Percentiles rank a stretch among this genome's conserved stretches.
Conservation (phyloP, 1,140 invertebrate species). For the Mizuhopecten yessoensis region DNA sequence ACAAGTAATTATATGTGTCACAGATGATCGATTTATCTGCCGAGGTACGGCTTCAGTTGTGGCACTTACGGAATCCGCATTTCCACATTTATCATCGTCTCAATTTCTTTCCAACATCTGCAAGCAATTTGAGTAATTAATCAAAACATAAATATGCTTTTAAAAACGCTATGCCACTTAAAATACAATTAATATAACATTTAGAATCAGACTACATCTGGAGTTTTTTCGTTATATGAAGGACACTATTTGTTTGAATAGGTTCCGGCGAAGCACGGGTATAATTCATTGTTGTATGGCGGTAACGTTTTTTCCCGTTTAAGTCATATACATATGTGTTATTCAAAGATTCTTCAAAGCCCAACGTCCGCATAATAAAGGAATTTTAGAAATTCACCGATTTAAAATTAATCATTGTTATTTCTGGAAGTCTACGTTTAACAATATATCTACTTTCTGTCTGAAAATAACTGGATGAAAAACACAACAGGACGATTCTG, state of each 20-base stretch:
- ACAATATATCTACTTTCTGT: too few relatives aligned
- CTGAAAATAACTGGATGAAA: too few relatives aligned
- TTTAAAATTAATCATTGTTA: too few relatives aligned
- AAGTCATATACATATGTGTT: too few relatives aligned
- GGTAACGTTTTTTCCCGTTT: too few relatives aligned
- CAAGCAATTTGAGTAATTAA: constrained; percentile 39
- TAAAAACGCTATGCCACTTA: not conserved
- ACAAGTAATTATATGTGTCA: constrained; percentile 23
- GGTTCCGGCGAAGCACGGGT: too few relatives aligned
- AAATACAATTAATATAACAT: not conserved
- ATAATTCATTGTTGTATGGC: too few relatives aligned
- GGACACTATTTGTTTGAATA: not conserved
- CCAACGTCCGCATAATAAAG: too few relatives aligned
- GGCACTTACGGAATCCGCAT: not conserved
- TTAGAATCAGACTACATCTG: not conserved
- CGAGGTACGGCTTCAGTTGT: not conserved
- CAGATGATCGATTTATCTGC: not conserved
- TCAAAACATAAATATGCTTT: constrained; percentile 36
- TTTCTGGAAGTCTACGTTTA: too few relatives aligned
- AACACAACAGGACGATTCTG: too few relatives aligned
- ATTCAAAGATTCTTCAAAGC: too few relatives aligned
- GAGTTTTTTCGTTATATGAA: not conserved
- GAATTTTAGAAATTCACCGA: too few relatives aligned
- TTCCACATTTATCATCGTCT: constrained; percentile 22
- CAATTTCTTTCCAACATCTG: constrained; percentile 27